Conservation (phyloP, 92 coral and sea anemone genomes). For the Muricea muricata region DNA sequence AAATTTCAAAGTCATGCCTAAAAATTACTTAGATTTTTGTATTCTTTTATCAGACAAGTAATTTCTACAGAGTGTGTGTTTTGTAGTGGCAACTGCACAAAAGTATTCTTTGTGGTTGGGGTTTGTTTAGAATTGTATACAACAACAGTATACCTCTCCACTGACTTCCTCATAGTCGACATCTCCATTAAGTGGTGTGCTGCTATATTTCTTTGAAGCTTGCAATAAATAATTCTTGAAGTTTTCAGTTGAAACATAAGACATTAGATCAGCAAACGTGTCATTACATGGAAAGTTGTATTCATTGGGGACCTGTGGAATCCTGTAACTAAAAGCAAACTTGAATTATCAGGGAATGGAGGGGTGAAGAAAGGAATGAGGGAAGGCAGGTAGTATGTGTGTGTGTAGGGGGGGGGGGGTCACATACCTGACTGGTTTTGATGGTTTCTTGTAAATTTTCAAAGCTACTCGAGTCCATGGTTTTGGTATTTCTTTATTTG, state of each 20-base stretch:
- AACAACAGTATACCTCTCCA: conserved; percentile 22
- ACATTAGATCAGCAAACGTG: conserved; percentile 34
- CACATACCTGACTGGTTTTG: conserved; percentile 16
- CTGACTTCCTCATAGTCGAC: neutral
- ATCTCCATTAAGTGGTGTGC: neutral
- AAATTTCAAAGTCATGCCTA: too few relatives aligned
- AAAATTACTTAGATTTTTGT: too few relatives aligned
- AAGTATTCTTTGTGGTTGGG: too few relatives aligned
- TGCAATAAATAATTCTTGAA: conserved; percentile 42
- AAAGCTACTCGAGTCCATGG: conserved; percentile 85
- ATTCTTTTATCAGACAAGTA: too few relatives aligned
- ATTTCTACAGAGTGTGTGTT: too few relatives aligned
- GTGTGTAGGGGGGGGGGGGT: too few relatives aligned
- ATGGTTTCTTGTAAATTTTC: conserved; percentile 67
- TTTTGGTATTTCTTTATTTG: conserved; percentile 78
- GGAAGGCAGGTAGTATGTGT: too few relatives aligned
- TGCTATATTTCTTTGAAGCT: conserved; percentile 39
- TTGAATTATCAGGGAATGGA: too few relatives aligned
- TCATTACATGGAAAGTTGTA: neutral
- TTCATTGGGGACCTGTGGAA: neutral
- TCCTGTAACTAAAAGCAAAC: too few relatives aligned
- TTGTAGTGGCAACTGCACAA: too few relatives aligned
- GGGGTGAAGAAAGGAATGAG: too few relatives aligned
- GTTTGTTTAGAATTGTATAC: too few relatives aligned
- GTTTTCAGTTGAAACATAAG: conserved; percentile 44